phyloP scores from a whole-genome alignment of 2,797 vertebrate species.

The Todus mexicanus region DNA sequence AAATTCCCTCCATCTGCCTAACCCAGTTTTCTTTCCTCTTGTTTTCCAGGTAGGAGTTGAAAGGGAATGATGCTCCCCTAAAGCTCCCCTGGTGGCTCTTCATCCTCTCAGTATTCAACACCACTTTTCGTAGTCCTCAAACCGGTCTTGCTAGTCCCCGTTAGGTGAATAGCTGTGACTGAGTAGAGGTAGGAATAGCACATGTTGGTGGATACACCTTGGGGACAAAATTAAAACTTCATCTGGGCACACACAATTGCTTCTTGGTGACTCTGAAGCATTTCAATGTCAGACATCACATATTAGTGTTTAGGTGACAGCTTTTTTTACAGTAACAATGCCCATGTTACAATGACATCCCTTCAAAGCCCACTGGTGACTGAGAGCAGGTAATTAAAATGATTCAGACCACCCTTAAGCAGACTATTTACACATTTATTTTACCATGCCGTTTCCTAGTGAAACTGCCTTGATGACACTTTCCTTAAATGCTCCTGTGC shows the following conservation, averaged over 20 bases:
- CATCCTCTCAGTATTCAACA: background rate
- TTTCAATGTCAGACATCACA: background rate
- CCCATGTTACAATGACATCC: background rate
- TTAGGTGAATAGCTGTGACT: background rate
- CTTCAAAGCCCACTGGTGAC: background rate
- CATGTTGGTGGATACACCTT: too few relatives aligned
- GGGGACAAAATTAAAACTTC: background rate
- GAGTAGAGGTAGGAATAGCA: accelerated
- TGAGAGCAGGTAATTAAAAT: background rate
- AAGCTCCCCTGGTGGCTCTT: background rate
- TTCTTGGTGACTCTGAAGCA: background rate
- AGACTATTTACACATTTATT: background rate
- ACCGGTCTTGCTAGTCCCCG: background rate
- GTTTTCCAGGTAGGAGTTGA: background rate
- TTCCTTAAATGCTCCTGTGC: background rate
- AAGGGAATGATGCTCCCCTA: background rate
- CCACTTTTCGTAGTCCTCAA: background rate
- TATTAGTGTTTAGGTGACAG: background rate
- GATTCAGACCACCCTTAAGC: background rate
- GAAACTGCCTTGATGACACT: background rate
- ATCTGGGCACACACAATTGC: accelerated
- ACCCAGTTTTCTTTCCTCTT: background rate
- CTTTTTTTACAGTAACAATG: background rate
- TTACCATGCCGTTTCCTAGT: background rate
- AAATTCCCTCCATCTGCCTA: background rate